phyloP scores from a whole-genome alignment of 2,113 vertebrate genomes.

The Anolis carolinensis region DNA sequence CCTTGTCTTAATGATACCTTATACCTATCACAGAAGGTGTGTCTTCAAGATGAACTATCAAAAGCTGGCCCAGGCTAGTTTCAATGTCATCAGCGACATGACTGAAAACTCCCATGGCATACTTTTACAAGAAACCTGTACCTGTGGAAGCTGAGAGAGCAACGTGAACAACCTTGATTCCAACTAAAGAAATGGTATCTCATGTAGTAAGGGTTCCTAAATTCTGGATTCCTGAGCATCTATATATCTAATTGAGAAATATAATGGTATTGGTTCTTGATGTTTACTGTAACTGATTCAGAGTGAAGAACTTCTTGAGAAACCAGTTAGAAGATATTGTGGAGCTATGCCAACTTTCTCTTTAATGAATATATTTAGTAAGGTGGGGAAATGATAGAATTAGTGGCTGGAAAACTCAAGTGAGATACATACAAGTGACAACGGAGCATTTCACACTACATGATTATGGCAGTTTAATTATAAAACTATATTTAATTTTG shows the following conservation, averaged over 20 bases:
- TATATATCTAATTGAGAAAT: too few species aligned
- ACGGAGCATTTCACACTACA: too few species aligned
- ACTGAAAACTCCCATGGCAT: not conserved
- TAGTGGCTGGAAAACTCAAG: not conserved
- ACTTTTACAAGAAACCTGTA: not conserved
- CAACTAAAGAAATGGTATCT: not conserved
- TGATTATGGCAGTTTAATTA: too few species aligned
- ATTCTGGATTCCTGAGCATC: not conserved
- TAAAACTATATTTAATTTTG: not conserved
- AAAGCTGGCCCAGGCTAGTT: not conserved
- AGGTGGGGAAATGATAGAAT: not conserved
- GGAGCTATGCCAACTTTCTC: not conserved
- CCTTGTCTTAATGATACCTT: not conserved
- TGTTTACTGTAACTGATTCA: too few species aligned
- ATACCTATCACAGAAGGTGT: not conserved
- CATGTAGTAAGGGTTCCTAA: not conserved
- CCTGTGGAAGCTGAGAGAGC: not conserved
- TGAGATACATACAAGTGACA: not conserved
- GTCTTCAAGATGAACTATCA: not conserved
- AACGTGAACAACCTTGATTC: not conserved
- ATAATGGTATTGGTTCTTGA: too few species aligned
- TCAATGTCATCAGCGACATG: not conserved
- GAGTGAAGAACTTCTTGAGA: not conserved
- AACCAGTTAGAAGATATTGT: not conserved
- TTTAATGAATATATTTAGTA: too few species aligned